These are phyloP conservation scores for Proteles cristata DNA, from an alignment of 2,113 vertebrate genomes.

Conservation along the genomic window DNA sequence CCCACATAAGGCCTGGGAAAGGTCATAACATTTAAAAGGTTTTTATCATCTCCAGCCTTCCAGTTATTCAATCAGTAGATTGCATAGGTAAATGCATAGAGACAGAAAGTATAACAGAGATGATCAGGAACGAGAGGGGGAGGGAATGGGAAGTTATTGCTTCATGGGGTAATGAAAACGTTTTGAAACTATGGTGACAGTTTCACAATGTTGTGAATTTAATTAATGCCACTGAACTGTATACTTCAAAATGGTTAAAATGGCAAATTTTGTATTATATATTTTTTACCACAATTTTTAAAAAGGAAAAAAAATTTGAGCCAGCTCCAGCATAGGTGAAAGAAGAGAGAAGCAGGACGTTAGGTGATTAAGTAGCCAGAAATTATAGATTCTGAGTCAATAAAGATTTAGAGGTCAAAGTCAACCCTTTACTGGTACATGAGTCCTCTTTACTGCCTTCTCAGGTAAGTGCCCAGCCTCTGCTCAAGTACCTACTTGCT, in stretches of 20 bases:
- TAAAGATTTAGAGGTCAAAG: neutral
- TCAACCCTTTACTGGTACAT: neutral
- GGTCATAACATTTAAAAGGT: neutral
- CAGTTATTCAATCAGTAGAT: neutral
- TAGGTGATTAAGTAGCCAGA: neutral
- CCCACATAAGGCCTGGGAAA: neutral
- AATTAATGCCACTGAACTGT: neutral
- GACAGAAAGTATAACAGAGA: neutral
- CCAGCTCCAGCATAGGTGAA: neutral
- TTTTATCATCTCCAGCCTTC: neutral
- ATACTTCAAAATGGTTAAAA: slow-evolving; percentile 4
- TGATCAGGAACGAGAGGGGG: neutral
- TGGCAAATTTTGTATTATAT: neutral
- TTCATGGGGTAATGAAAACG: neutral
- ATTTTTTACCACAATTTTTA: slow-evolving; percentile 4
- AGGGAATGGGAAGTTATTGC: neutral
- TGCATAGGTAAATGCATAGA: neutral
- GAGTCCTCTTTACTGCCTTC: neutral
- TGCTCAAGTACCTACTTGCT: neutral
- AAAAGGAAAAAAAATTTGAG: neutral
- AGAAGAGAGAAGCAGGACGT: neutral
- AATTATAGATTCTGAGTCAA: neutral
- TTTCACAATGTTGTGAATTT: neutral
- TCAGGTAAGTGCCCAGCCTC: rapidly evolving
- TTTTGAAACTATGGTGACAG: neutral